A percentile compares a stretch with the other conserved stretches of the same genome.
Evolutionary conservation across 2,888 invertebrate genomes (phyloP).

Genomic region (Microplitis deprimator): DNA sequence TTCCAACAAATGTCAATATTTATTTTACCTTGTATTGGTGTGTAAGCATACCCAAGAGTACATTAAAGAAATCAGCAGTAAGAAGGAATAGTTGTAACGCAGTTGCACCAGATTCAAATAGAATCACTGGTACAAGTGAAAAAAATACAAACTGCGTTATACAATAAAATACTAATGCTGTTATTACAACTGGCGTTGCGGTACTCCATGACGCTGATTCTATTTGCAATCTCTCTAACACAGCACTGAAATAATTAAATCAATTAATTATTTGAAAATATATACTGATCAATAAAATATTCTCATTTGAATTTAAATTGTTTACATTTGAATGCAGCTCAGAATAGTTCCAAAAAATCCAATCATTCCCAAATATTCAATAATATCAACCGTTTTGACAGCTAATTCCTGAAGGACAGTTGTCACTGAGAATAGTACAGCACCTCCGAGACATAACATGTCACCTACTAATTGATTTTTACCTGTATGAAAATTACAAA

Average conservation of each 20-base stretch:
- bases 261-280: not conserved
- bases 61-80: constrained; percentile 88
- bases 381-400: constrained; percentile 82
- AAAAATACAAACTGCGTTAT: constrained; percentile 84
- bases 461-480: constrained; percentile 87
- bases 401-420: constrained; percentile 88
- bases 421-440: constrained; percentile 83
- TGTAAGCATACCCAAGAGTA: constrained; percentile 84
- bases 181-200: constrained; percentile 75
- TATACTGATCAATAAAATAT: not conserved
- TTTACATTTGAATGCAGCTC: constrained; percentile 85
- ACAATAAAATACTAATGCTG: constrained; percentile 76
- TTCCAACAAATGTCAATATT: not conserved
- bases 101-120: constrained; percentile 85
- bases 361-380: constrained; percentile 86
- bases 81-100: constrained; percentile 86
- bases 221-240: constrained; percentile 81
- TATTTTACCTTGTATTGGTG: constrained; percentile 83
- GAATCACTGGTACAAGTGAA: constrained; percentile 82
- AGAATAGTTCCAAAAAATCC: constrained; percentile 86
- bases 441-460: constrained; percentile 84
- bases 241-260: constrained; percentile 68
- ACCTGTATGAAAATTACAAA: constrained; percentile 73
- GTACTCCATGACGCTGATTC: constrained; percentile 75
- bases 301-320: constrained; percentile 51